phyloP scores from a whole-genome alignment of 2,113 vertebrate species.

The Ptychochromis oligacanthus region DNA sequence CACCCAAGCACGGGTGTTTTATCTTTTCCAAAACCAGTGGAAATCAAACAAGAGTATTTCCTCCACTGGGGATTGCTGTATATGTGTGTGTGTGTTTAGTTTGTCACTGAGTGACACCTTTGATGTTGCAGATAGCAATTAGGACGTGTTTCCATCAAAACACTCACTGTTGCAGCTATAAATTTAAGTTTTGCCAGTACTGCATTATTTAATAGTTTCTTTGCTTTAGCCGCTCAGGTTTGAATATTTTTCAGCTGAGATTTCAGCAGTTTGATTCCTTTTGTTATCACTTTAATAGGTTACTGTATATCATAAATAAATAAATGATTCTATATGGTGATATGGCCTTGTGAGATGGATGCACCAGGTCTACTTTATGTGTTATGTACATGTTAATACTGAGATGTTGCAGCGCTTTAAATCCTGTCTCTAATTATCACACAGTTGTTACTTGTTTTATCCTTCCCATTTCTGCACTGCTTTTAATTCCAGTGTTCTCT shows the following conservation, averaged over 20 bases:
- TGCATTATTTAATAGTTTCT: neutral
- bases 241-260: neutral
- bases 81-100: neutral
- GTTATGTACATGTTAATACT: neutral
- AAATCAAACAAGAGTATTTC: slow-evolving; percentile 37
- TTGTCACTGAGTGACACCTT: neutral
- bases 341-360: too few relatives aligned
- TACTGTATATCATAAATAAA: neutral
- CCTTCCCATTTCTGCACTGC: neutral
- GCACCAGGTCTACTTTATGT: neutral
- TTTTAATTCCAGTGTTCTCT: neutral
- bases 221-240: too few relatives aligned
- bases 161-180: neutral
- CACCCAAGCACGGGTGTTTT: slow-evolving; percentile 33
- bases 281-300: neutral
- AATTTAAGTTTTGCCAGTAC: neutral
- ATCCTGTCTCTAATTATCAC: neutral
- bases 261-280: neutral
- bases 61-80: neutral
- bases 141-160: neutral
- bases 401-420: neutral
- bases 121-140: neutral
- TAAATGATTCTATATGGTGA: too few relatives aligned
- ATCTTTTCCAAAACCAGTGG: slow-evolving; percentile 47
- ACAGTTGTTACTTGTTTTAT: neutral